Evolutionary conservation across 2,888 invertebrate species (phyloP), one percentile per base, ranked within the genome.

Genomic region (Eupsilia transversa): DNA sequence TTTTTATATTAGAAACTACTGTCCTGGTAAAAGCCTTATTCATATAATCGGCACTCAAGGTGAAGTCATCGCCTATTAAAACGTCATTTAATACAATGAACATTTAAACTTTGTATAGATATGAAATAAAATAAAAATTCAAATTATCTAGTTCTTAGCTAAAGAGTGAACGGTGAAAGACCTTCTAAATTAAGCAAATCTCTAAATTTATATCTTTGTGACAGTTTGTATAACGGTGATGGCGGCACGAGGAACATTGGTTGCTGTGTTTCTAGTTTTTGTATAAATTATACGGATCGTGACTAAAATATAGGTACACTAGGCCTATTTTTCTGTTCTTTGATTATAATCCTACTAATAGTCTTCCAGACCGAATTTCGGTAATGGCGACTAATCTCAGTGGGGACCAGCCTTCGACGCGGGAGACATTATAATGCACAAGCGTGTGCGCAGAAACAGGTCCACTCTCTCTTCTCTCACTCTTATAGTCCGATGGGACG

Each of bases 161-260:
- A 77, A 84, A 87, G 72, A 86, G 74, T 80, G 83, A 82, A 77
- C 89, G 92, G 92, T 92, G 91, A 93, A 92, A 91, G 90, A 92
- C 85, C 90, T 91, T 87, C 75, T 89, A 92, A 92, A 92, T 92
- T 90, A 93, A 87, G 88, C 89, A 92, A 94, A 94, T 92, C 93
- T 90, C 72, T 67, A 76, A 92, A 94, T 94, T 93, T 94, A 93
- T 93, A 88, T 86, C 87, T 85, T 83, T 91, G 86, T 85, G 87
- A 87, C 85, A 83, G 86, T 86, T 87, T 84, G 61, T 38, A 82
- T 89, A 91, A 90, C 90, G 88, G 90, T 86, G 43, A 49, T 49
- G 35, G 60, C 61, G 61, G 65, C 35, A 35, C 59, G 73, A 60
- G 30, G 54, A 70, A 72, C 71, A 71, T 76, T 77, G 35, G 73